A percentile compares a stretch with the other conserved stretches of the same genome.
These are phyloP conservation scores for Cynoglossus semilaevis DNA, from an alignment of 2,113 vertebrate genomes.

Conservation along the genomic window DNA sequence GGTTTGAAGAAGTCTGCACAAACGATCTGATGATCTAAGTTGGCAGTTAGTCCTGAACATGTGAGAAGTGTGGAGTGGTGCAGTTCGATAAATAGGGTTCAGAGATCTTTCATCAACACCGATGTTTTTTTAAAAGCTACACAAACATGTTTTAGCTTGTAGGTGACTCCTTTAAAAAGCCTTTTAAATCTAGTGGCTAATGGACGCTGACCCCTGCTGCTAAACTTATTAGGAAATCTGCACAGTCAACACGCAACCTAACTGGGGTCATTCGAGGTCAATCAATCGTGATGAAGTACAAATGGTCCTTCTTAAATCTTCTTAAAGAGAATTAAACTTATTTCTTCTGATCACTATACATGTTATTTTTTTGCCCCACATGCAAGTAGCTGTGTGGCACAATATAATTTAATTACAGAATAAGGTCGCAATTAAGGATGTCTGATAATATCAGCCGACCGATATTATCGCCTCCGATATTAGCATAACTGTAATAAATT, in stretches of 20 bases:
- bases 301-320: too few species aligned
- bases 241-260: slow-evolving; percentile 14
- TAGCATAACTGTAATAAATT: too few species aligned
- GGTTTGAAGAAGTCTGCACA: not conserved
- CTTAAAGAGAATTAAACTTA: too few species aligned
- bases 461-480: too few species aligned
- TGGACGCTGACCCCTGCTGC: slow-evolving; percentile 4
- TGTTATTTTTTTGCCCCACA: too few species aligned
- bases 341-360: too few species aligned
- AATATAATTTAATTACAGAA: too few species aligned
- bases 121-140: not conserved
- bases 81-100: not conserved
- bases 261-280: slow-evolving; percentile 24
- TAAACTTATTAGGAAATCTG: slow-evolving; percentile 11
- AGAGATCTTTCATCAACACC: not conserved
- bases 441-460: too few species aligned
- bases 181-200: slow-evolving; percentile 1
- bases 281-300: too few species aligned
- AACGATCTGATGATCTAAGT: slow-evolving; percentile 1
- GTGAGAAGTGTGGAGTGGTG: not conserved
- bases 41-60: not conserved
- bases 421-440: too few species aligned
- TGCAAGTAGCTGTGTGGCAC: too few species aligned
- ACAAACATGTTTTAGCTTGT: not conserved
- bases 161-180: not conserved